phyloP scores from a whole-genome alignment of 2,797 vertebrate genomes.

The Poecilia velifera region DNA sequence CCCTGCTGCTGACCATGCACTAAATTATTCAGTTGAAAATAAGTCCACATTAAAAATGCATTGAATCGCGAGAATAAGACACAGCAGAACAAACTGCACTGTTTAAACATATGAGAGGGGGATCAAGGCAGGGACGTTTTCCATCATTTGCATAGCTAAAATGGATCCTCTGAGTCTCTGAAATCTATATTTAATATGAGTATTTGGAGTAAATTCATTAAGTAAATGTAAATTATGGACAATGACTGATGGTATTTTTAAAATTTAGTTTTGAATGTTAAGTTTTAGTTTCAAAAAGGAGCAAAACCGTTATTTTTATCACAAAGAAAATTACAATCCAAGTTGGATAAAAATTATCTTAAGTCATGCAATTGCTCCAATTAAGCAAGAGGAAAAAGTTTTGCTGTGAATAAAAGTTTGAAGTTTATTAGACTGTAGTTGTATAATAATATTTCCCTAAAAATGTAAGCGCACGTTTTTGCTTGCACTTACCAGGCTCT shows the following conservation, averaged over 20 bases:
- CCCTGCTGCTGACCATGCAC: slow-evolving; percentile 73
- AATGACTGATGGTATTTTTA: slow-evolving; percentile 13
- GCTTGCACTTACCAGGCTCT: not conserved
- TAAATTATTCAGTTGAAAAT: slow-evolving; percentile 84
- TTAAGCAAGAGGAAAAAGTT: not conserved
- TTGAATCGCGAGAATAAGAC: slow-evolving; percentile 71
- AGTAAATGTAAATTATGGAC: slow-evolving; percentile 34
- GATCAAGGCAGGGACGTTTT: slow-evolving; percentile 52
- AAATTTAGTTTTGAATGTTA: slow-evolving; percentile 26
- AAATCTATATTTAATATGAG: slow-evolving; percentile 39
- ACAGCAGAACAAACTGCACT: slow-evolving; percentile 74
- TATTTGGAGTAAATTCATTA: slow-evolving; percentile 7
- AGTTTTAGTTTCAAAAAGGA: not conserved
- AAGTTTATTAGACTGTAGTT: slow-evolving; percentile 3
- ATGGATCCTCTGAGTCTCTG: slow-evolving; percentile 55
- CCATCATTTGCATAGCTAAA: slow-evolving; percentile 58
- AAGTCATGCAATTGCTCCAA: too few relatives aligned
- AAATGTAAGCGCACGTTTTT: not conserved
- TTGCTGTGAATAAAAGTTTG: not conserved
- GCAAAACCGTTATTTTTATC: not conserved
- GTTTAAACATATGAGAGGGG: slow-evolving; percentile 55
- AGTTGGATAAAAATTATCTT: not conserved
- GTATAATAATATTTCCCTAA: not conserved
- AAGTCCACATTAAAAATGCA: slow-evolving; percentile 83
- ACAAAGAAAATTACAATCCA: not conserved